Base-by-base conservation (phyloP, 2,113 vertebrate genomes). In the Calyptommatus sinebrachiatus region DNA sequence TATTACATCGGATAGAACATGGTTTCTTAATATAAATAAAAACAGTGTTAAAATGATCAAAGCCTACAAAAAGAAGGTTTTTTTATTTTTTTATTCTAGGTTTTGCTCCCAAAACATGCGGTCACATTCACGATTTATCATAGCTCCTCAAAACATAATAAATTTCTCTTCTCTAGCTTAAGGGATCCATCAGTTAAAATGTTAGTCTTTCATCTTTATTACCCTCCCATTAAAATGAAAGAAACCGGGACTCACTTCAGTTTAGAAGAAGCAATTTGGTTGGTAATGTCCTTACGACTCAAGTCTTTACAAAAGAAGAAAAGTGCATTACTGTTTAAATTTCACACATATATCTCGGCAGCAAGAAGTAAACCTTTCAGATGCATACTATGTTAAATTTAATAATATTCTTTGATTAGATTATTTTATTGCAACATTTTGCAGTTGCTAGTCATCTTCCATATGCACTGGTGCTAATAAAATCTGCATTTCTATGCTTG, bases 151-250 rank as follows among this genome's bases (percentile, higher is more conserved):
- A 94, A 94, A 94, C 92, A 91, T 86, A 90, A 92, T 93, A 92
- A 91, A 95, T 94, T 94, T 92, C 70, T 78, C 88, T 91, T 92
- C 91, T 88, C 88, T 90, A 92, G 94, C 93, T 95, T 94, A 91
- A 93, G 93, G 94, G 92, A 94, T 91, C 92, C 93, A 93, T 93
- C 93, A 92, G 89, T 93, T 94, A 93, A 93, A 94, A 94, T 90
- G 93, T 87, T 94, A 93, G 91, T 91, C 93, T 96, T 95, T 95
- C 93, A 95, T 95, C 93, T 95, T 95, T 95, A 95, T 95, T 94
- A 94, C 92, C 86, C 88, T 88, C 89, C 92, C 94, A 94, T 96
- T 95, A 95, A 95, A 95, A 93, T 94, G 94, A 95, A 94, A 94
- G 93, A 94, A 95, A 92, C 91, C 83, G 90, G 92, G 95, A 92